Conservation (phyloP, 2,797 vertebrate species). For the Ciconia nigra region DNA sequence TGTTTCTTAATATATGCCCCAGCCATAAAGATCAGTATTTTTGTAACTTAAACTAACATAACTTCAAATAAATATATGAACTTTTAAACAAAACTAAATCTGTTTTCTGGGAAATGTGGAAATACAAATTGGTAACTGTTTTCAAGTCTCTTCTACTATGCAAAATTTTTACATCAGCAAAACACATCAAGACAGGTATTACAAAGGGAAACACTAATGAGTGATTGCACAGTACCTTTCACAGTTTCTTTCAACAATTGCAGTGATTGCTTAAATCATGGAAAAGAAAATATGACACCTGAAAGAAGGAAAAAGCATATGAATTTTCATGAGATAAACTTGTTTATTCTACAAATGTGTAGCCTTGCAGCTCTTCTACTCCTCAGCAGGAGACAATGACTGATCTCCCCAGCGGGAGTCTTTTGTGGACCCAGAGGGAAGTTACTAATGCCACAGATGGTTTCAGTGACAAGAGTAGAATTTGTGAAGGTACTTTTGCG, state of each 20-base stretch:
- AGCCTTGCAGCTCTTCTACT: conserved; percentile 42
- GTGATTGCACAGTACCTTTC: not conserved
- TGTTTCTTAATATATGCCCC: not conserved
- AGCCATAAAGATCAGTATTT: not conserved
- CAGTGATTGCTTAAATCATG: not conserved
- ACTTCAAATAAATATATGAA: not conserved
- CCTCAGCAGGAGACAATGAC: conserved; percentile 63
- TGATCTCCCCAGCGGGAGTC: conserved; percentile 4
- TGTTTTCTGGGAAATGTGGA: not conserved
- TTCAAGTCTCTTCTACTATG: not conserved
- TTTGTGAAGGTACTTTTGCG: conserved; percentile 72
- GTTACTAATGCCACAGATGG: conserved; percentile 66
- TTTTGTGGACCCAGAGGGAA: conserved; percentile 71
- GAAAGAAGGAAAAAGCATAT: not conserved
- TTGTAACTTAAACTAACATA: not conserved
- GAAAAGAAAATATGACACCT: not conserved
- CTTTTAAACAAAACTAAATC: not conserved
- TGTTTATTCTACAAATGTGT: conserved; percentile 12
- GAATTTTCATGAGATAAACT: not conserved
- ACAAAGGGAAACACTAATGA: not conserved
- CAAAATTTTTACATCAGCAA: not conserved
- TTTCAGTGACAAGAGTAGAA: conserved; percentile 64
- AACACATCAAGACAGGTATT: not conserved
- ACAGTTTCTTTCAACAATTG: not conserved
- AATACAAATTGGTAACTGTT: not conserved